These are phyloP conservation scores for Zaprionus taronus DNA, from an alignment of 1,140 invertebrate genomes.

Conservation along the genomic window DNA sequence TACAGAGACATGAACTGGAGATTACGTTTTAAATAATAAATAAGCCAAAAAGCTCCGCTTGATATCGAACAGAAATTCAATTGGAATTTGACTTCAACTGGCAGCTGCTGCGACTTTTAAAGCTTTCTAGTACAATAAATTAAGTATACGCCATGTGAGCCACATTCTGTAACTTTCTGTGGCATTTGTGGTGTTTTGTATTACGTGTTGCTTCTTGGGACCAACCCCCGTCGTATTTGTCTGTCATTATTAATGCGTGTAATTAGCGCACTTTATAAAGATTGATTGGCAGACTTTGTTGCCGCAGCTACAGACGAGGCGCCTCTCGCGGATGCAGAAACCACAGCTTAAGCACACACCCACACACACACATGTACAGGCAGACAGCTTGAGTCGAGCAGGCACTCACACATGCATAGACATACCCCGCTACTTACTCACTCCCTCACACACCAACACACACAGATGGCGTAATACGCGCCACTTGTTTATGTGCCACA, in stretches of 20 bases:
- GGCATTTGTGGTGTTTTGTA: slow-evolving; percentile 12
- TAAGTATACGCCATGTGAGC: slow-evolving; percentile 44
- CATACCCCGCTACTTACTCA: slow-evolving; percentile 6
- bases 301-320: slow-evolving; percentile 28
- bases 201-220: slow-evolving; percentile 42
- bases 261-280: slow-evolving; percentile 79
- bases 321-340: slow-evolving; percentile 43
- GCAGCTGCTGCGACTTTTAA: neutral
- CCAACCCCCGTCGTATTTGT: neutral
- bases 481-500: slow-evolving; percentile 75
- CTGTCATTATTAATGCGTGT: slow-evolving; percentile 79
- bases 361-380: slow-evolving; percentile 4
- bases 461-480: slow-evolving; percentile 43
- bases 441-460: slow-evolving; percentile 13
- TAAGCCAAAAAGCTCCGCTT: slow-evolving; percentile 6
- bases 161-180: neutral
- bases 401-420: slow-evolving; percentile 8
- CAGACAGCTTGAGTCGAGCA: slow-evolving; percentile 21
- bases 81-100: neutral
- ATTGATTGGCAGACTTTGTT: slow-evolving; percentile 67
- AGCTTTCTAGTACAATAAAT: slow-evolving; percentile 26
- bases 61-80: slow-evolving; percentile 17
- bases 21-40: slow-evolving; percentile 55
- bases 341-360: slow-evolving; percentile 54
- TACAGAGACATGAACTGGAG: neutral